Percentiles rank a stretch among this genome's conserved stretches.
These are phyloP conservation scores for Dromius quadrimaculatus DNA, from an alignment of 2,888 invertebrate species.

Conservation along the genomic window DNA sequence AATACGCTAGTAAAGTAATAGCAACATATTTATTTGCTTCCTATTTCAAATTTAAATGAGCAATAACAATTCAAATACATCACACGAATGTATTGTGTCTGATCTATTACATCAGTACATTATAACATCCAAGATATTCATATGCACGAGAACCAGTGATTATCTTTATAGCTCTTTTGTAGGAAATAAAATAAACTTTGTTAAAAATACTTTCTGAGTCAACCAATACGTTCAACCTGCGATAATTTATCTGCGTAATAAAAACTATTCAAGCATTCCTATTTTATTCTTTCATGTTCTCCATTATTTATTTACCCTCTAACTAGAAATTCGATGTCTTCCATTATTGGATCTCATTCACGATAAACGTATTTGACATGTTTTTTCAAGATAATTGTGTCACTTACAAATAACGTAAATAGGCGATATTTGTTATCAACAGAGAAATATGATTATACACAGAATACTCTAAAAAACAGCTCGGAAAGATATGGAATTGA, in stretches of 20 bases:
- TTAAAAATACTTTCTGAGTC: not conserved
- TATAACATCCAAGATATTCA: not conserved
- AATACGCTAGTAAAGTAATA: no score
- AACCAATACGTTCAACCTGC: not conserved
- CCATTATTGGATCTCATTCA: no score
- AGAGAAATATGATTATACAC: no score
- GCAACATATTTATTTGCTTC: not conserved
- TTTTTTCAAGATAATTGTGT: no score
- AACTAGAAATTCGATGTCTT: no score
- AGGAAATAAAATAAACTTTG: not conserved
- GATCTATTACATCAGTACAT: not conserved
- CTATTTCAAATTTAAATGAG: not conserved
- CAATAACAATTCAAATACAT: not conserved
- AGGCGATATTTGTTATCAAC: no score
- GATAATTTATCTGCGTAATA: not conserved
- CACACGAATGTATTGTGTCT: not conserved
- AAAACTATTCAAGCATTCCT: slow-evolving; percentile 12
- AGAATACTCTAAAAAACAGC: no score
- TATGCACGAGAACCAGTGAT: not conserved
- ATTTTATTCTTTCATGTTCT: slow-evolving; percentile 1
- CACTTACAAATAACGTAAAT: no score
- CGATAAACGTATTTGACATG: no score
- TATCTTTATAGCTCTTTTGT: not conserved
- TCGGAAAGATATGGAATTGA: no score
- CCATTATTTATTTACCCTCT: slow-evolving; percentile 6